A percentile compares a stretch with the other conserved stretches of the same genome.
These are phyloP conservation scores for Pseudomugil gertrudae DNA, from an alignment of 2,797 vertebrate genomes.

Conservation along the genomic window DNA sequence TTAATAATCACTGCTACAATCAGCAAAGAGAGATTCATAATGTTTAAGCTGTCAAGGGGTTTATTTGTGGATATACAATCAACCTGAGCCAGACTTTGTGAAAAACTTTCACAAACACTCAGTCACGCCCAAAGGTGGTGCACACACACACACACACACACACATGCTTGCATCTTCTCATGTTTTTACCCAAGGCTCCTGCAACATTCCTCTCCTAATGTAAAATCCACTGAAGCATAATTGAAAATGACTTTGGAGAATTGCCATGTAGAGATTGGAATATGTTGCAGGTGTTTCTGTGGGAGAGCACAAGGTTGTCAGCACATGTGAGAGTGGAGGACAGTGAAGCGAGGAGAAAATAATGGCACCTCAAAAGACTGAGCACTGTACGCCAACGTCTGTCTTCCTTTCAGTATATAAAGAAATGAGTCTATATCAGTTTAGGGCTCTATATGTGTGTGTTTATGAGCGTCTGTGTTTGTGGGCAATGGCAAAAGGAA, in stretches of 20 bases:
- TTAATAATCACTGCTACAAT: constrained; percentile 73
- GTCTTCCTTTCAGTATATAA: constrained; percentile 40
- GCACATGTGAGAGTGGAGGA: constrained; percentile 43
- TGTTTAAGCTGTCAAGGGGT: constrained; percentile 67
- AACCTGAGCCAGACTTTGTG: constrained; percentile 30
- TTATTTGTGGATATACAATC: constrained; percentile 65
- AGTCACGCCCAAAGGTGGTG: constrained; percentile 4
- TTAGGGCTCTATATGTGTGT: not conserved
- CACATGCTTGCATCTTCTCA: constrained; percentile 10
- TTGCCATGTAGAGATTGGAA: constrained; percentile 66
- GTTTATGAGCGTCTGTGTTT: constrained; percentile 22
- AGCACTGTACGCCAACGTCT: constrained; percentile 24
- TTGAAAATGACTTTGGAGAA: constrained; percentile 80
- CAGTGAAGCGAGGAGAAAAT: constrained; percentile 61
- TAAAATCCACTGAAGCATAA: constrained; percentile 76
- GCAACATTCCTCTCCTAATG: constrained; percentile 66
- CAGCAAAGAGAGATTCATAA: constrained; percentile 57
- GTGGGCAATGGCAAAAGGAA: constrained; percentile 29
- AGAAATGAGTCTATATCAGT: constrained; percentile 14
- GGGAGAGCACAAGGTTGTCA: constrained; percentile 23
- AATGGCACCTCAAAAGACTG: constrained; percentile 57
- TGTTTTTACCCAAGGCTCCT: constrained; percentile 58
- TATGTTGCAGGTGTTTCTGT: constrained; percentile 68
- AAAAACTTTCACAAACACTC: constrained; percentile 26
- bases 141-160: not conserved